Evolutionary conservation across 2,113 vertebrate genomes (phyloP).

Genomic region (Eidolon helvum): DNA sequence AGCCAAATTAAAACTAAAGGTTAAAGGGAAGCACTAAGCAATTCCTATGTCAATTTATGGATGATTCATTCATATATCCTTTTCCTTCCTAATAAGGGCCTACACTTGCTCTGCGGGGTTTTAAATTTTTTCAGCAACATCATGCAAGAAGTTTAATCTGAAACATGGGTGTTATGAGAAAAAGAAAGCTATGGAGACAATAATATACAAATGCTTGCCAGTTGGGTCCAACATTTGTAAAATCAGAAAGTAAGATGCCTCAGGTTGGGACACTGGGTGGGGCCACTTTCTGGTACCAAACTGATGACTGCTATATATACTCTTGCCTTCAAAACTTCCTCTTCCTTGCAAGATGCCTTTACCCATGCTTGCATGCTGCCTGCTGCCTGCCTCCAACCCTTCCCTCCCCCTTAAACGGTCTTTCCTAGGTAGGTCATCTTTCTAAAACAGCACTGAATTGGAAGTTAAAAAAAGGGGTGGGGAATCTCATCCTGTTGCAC

Average conservation of each 20-base stretch:
- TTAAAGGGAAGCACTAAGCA: conserved; percentile 51
- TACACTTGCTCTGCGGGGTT: background rate
- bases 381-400: background rate
- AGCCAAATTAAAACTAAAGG: conserved; percentile 73
- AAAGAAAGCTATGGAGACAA: background rate
- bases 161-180: background rate
- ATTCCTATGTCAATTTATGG: conserved; percentile 48
- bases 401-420: background rate
- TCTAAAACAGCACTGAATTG: background rate
- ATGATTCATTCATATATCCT: conserved; percentile 46
- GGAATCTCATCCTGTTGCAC: background rate
- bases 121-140: background rate
- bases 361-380: background rate
- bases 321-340: background rate
- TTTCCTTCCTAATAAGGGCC: conserved; percentile 46
- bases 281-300: background rate
- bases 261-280: background rate
- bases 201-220: background rate
- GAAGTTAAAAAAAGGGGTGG: background rate
- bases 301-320: background rate
- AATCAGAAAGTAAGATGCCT: conserved; percentile 40
- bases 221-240: background rate
- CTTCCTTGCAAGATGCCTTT: background rate
- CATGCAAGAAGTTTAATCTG: background rate
- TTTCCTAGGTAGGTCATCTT: background rate